Evolutionary conservation across 2,888 invertebrate genomes (phyloP).

Genomic region (Orchesellides sinensis): DNA sequence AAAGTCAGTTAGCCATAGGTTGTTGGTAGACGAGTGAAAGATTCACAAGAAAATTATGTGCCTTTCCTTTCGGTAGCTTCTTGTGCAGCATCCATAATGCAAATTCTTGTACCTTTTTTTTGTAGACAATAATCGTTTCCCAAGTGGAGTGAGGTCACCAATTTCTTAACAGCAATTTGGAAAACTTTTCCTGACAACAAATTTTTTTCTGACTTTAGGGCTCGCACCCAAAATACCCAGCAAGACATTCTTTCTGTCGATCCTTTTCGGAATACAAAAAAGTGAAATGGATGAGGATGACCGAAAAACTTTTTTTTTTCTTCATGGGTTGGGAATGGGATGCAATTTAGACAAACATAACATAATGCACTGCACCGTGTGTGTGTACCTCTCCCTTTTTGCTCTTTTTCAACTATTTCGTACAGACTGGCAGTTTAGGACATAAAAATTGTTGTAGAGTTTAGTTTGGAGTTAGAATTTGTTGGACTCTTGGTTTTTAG

Average conservation of each 20-base stretch:
- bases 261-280: conserved; percentile 20
- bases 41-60: neutral
- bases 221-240: too few species aligned
- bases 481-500: too few species aligned
- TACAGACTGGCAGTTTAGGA: too few species aligned
- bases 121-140: too few species aligned
- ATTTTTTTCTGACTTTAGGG: conserved; percentile 41
- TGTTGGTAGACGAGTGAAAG: neutral
- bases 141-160: conserved; percentile 30
- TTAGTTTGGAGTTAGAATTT: too few species aligned
- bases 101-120: neutral
- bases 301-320: neutral
- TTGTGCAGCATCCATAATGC: conserved; percentile 4
- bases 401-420: too few species aligned
- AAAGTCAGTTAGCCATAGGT: neutral
- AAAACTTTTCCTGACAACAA: conserved; percentile 15
- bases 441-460: neutral
- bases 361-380: neutral
- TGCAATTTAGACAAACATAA: conserved; percentile 48
- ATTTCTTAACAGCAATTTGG: conserved; percentile 17
- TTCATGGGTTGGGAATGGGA: neutral
- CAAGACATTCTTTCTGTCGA: neutral
- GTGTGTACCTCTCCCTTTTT: neutral
- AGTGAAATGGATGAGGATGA: too few species aligned
- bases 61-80: neutral